These are phyloP conservation scores for Philereme vetulata DNA, from an alignment of 2,888 invertebrate genomes.

Conservation along the genomic window DNA sequence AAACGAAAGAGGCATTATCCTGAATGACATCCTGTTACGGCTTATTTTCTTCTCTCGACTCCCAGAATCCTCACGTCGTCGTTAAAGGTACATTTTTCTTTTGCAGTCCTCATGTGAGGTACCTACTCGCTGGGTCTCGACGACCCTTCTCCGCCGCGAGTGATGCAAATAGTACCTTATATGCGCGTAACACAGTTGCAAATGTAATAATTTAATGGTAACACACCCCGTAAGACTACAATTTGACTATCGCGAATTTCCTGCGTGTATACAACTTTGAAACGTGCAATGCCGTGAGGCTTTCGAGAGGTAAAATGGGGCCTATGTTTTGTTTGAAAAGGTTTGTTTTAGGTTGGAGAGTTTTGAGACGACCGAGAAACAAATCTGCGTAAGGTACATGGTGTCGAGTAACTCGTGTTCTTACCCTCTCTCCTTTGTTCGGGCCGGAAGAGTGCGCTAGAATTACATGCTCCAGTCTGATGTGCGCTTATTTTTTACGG, in stretches of 20 bases:
- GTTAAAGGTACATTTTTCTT: slow-evolving; percentile 84
- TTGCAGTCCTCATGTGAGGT: slow-evolving; percentile 78
- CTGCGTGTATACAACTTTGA: slow-evolving; percentile 64
- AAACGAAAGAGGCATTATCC: slow-evolving; percentile 77
- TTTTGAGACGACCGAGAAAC: slow-evolving; percentile 70
- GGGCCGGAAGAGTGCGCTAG: slow-evolving; percentile 83
- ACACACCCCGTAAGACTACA: slow-evolving; percentile 81
- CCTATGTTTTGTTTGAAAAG: slow-evolving; percentile 56
- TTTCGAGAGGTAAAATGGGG: slow-evolving; percentile 56
- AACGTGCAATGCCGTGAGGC: slow-evolving; percentile 61
- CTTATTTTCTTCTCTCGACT: slow-evolving; percentile 79
- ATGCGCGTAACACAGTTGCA: slow-evolving; percentile 73
- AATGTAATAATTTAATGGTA: slow-evolving; percentile 79
- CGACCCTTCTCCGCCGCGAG: slow-evolving; percentile 66
- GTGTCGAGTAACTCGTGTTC: slow-evolving; percentile 84
- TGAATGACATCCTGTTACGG: slow-evolving; percentile 82
- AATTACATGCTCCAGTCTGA: slow-evolving; percentile 84
- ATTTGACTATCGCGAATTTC: slow-evolving; percentile 84
- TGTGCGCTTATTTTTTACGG: slow-evolving; percentile 84
- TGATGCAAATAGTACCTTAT: slow-evolving; percentile 77
- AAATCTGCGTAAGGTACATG: slow-evolving; percentile 83
- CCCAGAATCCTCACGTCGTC: slow-evolving; percentile 77
- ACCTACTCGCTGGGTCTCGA: slow-evolving; percentile 65
- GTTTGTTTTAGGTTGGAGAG: slow-evolving; percentile 62
- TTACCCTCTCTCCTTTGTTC: slow-evolving; percentile 84